Evolutionary conservation across 2,888 invertebrate species (phyloP), one percentile per base, ranked within the genome.

Genomic region (Drosophila quasianomalipes): DNA sequence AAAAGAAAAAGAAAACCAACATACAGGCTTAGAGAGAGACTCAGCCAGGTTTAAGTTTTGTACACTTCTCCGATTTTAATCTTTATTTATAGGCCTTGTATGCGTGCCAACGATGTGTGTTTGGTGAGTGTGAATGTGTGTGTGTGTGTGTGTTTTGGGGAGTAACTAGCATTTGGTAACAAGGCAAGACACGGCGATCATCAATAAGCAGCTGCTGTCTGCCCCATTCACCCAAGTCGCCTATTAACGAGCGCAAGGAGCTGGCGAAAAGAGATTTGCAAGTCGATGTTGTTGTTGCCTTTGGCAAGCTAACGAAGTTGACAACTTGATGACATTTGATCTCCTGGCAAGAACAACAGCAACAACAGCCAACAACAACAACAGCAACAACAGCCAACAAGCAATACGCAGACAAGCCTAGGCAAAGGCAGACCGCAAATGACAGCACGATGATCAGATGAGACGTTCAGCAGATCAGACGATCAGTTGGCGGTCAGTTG

Each of bases 291-390:
- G 52, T 52, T 61, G 58, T 78, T 79, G 71, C 83, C 77, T 76
- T 79, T 79, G 80, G 82, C 89, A 84, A 76, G 80, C 91, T 91
- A 91, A 91, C 91, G 89, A 91, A 91, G 91, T 89, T 91, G 91
- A 91, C 91, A 91, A 91, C 89, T 89, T 90, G 91, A 91, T 91
- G 91, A 91, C 91, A 91, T 91, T 91, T 89, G 91, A 91, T 90
- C 91, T 79, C 81, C 74, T 64, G 72, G 61, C 65, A 73, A 57
- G 67, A 66, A 53, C 39, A 33, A 55, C 28, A 65, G 31, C 57
- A 57, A 44, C 41, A 41, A 12, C 54, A 37, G n/a, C n/a, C n/a
- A 65, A 39, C 57, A 57, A 44, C 41, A 41, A 12, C 54, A 37
- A 30, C 28, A 65, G 33, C 51, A 58, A 37, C 37, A 41, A 16